These are phyloP conservation scores for Mesocentrotus franciscanus DNA, from an alignment of 53 echinoderm and acorn worm genomes.

Conservation along the genomic window DNA sequence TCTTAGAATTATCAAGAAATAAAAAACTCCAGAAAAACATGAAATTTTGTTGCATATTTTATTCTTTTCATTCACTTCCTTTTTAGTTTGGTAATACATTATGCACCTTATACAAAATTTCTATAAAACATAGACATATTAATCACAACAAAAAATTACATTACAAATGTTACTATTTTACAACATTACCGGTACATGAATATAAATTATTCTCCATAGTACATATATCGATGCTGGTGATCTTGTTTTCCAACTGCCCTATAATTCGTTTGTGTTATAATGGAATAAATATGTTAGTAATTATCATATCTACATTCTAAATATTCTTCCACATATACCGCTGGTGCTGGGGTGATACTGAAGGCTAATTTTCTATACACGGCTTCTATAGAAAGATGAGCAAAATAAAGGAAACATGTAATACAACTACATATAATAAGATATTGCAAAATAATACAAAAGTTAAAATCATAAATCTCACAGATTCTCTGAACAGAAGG, in stretches of 20 bases:
- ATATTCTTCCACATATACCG: not conserved
- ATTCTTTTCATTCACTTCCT: not conserved
- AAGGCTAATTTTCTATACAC: not conserved
- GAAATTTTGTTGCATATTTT: not conserved
- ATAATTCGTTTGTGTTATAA: not conserved
- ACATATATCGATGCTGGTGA: not conserved
- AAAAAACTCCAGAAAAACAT: not conserved
- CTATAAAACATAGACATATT: conserved; percentile 30
- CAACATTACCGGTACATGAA: conserved; percentile 18
- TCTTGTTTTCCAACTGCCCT: too few species aligned
- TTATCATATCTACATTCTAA: not conserved
- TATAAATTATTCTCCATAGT: not conserved
- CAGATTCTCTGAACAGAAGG: not conserved
- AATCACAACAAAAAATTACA: not conserved
- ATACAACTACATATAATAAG: not conserved
- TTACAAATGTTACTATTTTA: not conserved
- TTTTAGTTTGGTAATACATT: not conserved
- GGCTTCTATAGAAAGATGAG: not conserved
- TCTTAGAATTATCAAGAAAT: conserved; percentile 34
- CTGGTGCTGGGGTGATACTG: not conserved
- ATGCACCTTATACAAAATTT: conserved; percentile 10
- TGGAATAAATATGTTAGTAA: not conserved
- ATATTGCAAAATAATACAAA: not conserved
- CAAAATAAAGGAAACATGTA: not conserved
- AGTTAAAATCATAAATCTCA: not conserved